These are phyloP conservation scores for Bursaphelenchus mucronatus DNA, from an alignment of 1,140 invertebrate species.

Conservation along the genomic window DNA sequence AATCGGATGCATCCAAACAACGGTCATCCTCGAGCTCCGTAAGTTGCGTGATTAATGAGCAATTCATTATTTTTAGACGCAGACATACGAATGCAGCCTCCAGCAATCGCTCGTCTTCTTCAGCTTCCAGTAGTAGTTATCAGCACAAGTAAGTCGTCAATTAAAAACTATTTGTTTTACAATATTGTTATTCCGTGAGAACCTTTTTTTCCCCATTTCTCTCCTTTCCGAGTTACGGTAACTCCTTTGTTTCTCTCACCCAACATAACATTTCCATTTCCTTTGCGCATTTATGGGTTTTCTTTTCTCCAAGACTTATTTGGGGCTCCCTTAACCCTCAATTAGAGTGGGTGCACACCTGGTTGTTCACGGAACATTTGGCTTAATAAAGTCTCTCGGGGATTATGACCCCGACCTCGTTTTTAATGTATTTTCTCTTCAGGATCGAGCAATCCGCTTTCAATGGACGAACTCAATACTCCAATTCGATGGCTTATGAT, in stretches of 20 bases:
- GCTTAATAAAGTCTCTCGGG: background rate
- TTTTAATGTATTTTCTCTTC: background rate
- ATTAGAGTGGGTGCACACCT: background rate
- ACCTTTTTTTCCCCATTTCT: background rate
- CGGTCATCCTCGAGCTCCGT: background rate
- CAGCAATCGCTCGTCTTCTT: constrained; percentile 20
- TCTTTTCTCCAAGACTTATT: background rate
- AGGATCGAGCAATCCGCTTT: constrained; percentile 3
- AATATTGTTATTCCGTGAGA: background rate
- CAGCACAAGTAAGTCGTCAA: constrained; percentile 9
- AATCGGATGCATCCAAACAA: constrained; percentile 28
- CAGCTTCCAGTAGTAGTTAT: constrained; percentile 16
- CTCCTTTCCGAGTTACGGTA: background rate
- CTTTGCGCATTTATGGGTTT: constrained; percentile 1
- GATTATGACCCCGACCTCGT: background rate
- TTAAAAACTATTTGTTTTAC: background rate
- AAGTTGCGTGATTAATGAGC: background rate
- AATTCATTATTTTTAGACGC: constrained; percentile 9
- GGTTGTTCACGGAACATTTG: background rate
- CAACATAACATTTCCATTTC: background rate
- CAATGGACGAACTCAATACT: background rate
- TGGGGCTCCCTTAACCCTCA: constrained; percentile 10
- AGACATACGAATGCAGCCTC: background rate
- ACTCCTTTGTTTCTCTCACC: background rate
- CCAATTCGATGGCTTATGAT: background rate